Evolutionary conservation across 2,888 invertebrate species (phyloP).

Genomic region (Caenorhabditis sp.): DNA sequence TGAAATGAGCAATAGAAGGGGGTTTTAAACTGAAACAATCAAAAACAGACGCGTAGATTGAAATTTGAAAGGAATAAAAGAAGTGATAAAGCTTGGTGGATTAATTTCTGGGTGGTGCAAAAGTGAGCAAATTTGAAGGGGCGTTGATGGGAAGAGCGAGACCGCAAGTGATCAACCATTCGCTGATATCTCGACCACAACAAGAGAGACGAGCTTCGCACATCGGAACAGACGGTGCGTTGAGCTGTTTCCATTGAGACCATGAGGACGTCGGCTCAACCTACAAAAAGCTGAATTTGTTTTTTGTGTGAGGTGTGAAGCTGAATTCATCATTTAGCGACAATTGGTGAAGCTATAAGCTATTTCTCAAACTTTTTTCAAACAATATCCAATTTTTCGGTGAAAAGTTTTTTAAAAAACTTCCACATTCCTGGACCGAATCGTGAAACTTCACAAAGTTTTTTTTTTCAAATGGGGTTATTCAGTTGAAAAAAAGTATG

Average conservation of each 20-base stretch:
- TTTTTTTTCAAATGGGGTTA: too few species aligned
- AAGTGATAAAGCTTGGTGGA: neutral
- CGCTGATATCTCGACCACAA: slow-evolving; percentile 53
- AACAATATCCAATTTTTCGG: too few species aligned
- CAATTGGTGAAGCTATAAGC: too few species aligned
- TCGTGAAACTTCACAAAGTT: too few species aligned
- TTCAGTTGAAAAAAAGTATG: too few species aligned
- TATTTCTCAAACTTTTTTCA: too few species aligned
- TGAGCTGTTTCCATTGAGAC: slow-evolving; percentile 55
- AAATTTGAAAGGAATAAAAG: slow-evolving; percentile 2
- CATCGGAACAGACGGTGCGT: slow-evolving; percentile 53
- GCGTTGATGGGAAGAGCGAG: slow-evolving; percentile 38
- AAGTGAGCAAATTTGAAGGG: slow-evolving; percentile 24
- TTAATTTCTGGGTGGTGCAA: slow-evolving; percentile 12
- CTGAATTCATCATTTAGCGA: too few species aligned
- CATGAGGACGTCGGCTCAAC: slow-evolving; percentile 43
- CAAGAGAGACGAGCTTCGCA: slow-evolving; percentile 54
- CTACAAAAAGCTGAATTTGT: slow-evolving; percentile 15
- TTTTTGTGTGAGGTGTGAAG: slow-evolving; percentile 7
- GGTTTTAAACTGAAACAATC: neutral
- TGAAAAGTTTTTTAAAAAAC: too few species aligned
- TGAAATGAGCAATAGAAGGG: slow-evolving; percentile 19
- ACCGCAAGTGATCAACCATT: slow-evolving; percentile 56
- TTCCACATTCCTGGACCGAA: too few species aligned
- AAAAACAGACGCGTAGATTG: neutral